Evolutionary conservation across 2,797 vertebrate genomes (phyloP), one percentile per base, ranked within the genome.

Genomic region (Sternotherus odoratus): DNA sequence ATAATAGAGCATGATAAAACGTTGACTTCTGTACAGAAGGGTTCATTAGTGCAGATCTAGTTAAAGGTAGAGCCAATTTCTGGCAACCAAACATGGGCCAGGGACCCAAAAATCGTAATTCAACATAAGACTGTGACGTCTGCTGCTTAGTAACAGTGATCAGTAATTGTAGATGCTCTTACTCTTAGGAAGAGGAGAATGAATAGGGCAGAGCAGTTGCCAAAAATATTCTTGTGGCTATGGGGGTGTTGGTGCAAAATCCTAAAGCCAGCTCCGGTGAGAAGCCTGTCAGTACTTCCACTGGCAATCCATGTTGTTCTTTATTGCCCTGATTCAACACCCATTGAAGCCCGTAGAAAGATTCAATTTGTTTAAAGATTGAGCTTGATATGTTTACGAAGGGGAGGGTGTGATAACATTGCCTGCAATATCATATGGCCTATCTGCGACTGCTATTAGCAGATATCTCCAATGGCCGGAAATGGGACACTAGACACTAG

Each of bases 161-260:
- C 46, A 57, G 15, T 4, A 0, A 3, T 33, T 72, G 23, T 49
- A 23, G 17, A 33, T 3, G 0, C 16, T 8, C 19, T 1, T 1
- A 5, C 36, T 36, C 51, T 39, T 33, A 57, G 28, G 36, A 26
- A 43, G 26, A 75, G 43, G 43, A 46, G 72, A 46, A 26, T 75
- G 15, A 75, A 10, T 10, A 5, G 36, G 8, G 3, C 39, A 12
- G 26, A 5, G 19, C 50, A 12, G n/a, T 72, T 24, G 5, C 21
- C 9, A 39, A 69, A 23, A 36, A 39, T 69, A 39, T 39, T 23
- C n/a, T 69, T 39, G 24, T 24, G 69, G 24, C 23, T 46, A 4
- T 75, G 39, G 26, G 12, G 17, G 10, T 39, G 19, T 10, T 36
- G 63, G 5, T 26, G 39, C 43, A 74, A 48, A 75, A 28, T 75